Conservation (phyloP, 2,113 vertebrate species). For the Lepus europaeus region DNA sequence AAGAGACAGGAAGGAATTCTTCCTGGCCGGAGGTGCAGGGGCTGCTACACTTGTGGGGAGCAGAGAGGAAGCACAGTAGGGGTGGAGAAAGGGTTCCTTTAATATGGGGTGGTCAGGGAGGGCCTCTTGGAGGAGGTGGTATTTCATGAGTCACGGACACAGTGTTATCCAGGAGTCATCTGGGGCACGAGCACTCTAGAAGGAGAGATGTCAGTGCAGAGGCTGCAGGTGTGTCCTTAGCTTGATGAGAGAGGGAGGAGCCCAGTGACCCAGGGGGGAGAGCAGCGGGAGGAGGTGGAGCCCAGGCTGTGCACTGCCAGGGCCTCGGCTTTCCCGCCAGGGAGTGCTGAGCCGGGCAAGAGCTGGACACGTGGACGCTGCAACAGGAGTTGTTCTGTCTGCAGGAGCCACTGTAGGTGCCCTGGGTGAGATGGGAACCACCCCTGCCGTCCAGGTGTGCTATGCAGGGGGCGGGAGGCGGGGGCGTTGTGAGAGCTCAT, state of each 20-base stretch:
- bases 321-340: not conserved
- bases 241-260: too few species aligned
- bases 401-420: not conserved
- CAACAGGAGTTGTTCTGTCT: not conserved
- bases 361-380: too few species aligned
- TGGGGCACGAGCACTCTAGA: not conserved
- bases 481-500: too few species aligned
- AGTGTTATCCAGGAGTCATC: not conserved
- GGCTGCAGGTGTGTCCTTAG: not conserved
- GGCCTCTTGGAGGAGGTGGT: not conserved
- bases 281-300: not conserved
- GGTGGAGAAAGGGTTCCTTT: not conserved
- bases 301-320: not conserved
- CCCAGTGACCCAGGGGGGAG: not conserved
- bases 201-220: not conserved
- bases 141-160: not conserved
- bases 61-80: too few species aligned
- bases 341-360: not conserved
- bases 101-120: not conserved
- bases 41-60: not conserved
- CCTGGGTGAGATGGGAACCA: not conserved
- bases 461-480: too few species aligned
- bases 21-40: fast-evolving
- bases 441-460: not conserved
- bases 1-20: not conserved